Base-by-base conservation (phyloP, 2,888 invertebrate genomes). In the Eudasyphora cyanicolor region DNA sequence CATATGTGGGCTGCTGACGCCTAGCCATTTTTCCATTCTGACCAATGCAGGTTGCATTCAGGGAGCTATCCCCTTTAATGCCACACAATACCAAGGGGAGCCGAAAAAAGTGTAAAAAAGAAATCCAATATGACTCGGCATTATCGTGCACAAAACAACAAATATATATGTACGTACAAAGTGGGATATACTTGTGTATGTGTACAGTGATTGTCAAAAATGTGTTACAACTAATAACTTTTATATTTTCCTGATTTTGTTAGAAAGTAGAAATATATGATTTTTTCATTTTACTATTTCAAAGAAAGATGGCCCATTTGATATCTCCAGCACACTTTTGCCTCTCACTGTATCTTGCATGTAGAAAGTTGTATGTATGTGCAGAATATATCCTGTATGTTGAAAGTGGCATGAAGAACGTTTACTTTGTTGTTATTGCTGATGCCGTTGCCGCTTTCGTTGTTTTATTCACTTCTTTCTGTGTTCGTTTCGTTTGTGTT, bases 401-500 rank as follows among this genome's bases (percentile, higher is more conserved):
- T 32, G 21, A 81, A 82, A 74, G 81, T 84, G 81, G 73, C 75
- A 78, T 84, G 70, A 82, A 82, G 82, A 79, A 79, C 76, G 57
- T 84, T 76, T 79, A 42, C 32, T 73, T 76, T 73, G 81, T 70
- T 54, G 77, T 78, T 76, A 51, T 45, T 76, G 69, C 62, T 67
- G 24, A 42, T 62, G 71, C 7, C 38, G 73, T 45, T 71, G 77
- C 35, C 42, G 51, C 29, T 78, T 51, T 17, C 21, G 69, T 19
- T 57, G 76, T 60, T 77, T 82, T 70, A 49, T 81, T 62, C 71
- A 81, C 21, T 84, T 51, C 78, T 79, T 86, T 83, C 45, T 74
- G 35, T 79, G 78, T 81, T 84, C 76, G 78, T 85, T 85, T 71
- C 74, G 84, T 85, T 85, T 84, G 79, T 84, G 79, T 75, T 84